A percentile compares a stretch with the other conserved stretches of the same genome.
phyloP scores from a whole-genome alignment of 1,140 invertebrate genomes.

The Carposina sasakii region DNA sequence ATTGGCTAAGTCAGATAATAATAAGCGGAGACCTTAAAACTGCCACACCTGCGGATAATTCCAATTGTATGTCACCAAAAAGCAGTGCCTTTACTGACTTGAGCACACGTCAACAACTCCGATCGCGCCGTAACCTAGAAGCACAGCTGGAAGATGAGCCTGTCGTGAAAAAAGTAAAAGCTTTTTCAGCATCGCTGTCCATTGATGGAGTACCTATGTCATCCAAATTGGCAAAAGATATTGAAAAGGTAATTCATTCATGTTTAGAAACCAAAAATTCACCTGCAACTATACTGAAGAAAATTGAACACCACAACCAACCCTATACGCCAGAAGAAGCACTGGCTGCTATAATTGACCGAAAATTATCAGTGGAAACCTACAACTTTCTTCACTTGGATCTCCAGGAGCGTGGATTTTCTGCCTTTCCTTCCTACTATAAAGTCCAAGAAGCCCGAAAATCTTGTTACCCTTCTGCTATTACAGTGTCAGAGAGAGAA shows the following conservation, averaged over 20 bases:
- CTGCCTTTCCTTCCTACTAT: slow-evolving; percentile 4
- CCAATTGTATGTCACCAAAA: no score
- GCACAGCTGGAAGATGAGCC: background rate
- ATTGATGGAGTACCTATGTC: no score
- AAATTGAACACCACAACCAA: background rate
- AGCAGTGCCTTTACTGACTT: no score
- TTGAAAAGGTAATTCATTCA: background rate
- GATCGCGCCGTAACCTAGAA: background rate
- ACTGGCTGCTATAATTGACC: slow-evolving; percentile 4
- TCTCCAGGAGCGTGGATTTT: slow-evolving; percentile 1
- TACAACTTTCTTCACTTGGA: slow-evolving; percentile 5
- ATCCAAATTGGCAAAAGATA: background rate
- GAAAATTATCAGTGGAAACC: slow-evolving; percentile 6
- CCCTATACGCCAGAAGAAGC: slow-evolving; percentile 3
- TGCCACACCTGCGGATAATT: no score
- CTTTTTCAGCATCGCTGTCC: no score
- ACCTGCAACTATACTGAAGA: background rate
- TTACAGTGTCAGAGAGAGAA: slow-evolving; percentile 9
- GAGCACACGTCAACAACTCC: no score
- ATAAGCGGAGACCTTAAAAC: no score
- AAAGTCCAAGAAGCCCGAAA: slow-evolving; percentile 8
- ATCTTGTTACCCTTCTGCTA: slow-evolving; percentile 1
- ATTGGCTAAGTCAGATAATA: no score
- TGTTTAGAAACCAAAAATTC: background rate
- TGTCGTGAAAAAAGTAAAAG: background rate